Base-by-base conservation (phyloP, 2,888 invertebrate species). In the Incurvaria masculella region DNA sequence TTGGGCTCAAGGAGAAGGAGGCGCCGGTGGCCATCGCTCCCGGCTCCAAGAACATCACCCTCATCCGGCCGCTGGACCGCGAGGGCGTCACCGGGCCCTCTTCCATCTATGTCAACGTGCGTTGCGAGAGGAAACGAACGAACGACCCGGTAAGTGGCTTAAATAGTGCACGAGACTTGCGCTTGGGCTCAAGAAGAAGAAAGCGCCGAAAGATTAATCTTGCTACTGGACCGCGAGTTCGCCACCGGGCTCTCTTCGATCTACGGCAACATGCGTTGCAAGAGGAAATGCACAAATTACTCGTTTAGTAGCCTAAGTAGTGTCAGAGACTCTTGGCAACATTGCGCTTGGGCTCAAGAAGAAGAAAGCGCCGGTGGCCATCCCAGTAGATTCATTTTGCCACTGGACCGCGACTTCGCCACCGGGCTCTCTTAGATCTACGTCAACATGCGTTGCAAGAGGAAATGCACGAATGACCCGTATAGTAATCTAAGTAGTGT, bases 381-480 rank as follows among this genome's bases (percentile, higher is more conserved):
- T 95, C 56, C 81, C 86, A 21, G 79, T 88, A 0, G 88, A 89
- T 46, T 84, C 88, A 90, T 94, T 66, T 68, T 95, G 46, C 89
- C 91, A 2, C 79, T 95, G 27, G 83, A 86, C 38, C 81, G 87
- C n/a, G 27, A 82, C 84, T 69, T 86, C 44, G 79, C 81, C 17
- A 94, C 94, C 0, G 93, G 93, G 2, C 86, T 91, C 41, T 91
- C 90, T n/a, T n/a, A n/a, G 47, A 88, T 93, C 45, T 91, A 89
- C 64, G 86, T 94, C 49, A 92, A 91, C 68, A 86, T 94, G 54
- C 87, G 93, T 53, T 94, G 94, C 67, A 90, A 91, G 60, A 76
- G 91, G 50, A 80, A 89, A 45, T 86, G 86, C 53, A 89, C 91
- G 14, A 80, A 85, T 33, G 91, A 91, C n/a, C n/a, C n/a, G n/a